Conservation (phyloP, 2,888 invertebrate genomes). For the Clitarchus hookeri region DNA sequence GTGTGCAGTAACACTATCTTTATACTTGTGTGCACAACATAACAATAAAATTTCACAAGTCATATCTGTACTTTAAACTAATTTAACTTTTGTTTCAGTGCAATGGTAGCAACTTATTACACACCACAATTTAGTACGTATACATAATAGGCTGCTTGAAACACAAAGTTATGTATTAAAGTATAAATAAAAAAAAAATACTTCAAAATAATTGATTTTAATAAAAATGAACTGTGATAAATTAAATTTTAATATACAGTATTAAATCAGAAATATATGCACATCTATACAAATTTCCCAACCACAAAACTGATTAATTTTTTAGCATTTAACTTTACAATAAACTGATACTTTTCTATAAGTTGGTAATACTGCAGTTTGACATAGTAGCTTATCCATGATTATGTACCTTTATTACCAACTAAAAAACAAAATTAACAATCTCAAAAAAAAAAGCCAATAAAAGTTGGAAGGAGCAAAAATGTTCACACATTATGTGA, state of each 20-base stretch:
- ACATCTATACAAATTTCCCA: neutral
- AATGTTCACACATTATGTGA: neutral
- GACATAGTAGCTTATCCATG: neutral
- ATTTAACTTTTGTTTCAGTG: neutral
- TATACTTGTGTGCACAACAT: too few relatives aligned
- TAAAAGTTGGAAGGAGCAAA: neutral
- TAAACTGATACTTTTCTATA: neutral
- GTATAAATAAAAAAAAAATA: neutral
- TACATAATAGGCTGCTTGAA: neutral
- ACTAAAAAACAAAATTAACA: neutral
- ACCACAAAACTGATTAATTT: neutral
- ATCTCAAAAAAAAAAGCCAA: neutral
- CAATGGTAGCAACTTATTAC: neutral
- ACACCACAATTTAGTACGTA: neutral
- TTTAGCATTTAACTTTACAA: neutral
- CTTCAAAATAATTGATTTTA: neutral
- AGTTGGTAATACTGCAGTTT: neutral
- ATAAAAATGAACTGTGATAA: neutral
- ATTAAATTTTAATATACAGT: neutral
- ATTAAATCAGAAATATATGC: neutral
- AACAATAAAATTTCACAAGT: too few relatives aligned
- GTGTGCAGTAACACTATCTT: too few relatives aligned
- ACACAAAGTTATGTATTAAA: neutral
- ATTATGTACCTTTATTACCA: neutral
- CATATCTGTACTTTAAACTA: too few relatives aligned